A percentile compares a stretch with the other conserved stretches of the same genome.
Evolutionary conservation across 2,797 vertebrate species (phyloP).

Genomic region (Nyctalus aviator): DNA sequence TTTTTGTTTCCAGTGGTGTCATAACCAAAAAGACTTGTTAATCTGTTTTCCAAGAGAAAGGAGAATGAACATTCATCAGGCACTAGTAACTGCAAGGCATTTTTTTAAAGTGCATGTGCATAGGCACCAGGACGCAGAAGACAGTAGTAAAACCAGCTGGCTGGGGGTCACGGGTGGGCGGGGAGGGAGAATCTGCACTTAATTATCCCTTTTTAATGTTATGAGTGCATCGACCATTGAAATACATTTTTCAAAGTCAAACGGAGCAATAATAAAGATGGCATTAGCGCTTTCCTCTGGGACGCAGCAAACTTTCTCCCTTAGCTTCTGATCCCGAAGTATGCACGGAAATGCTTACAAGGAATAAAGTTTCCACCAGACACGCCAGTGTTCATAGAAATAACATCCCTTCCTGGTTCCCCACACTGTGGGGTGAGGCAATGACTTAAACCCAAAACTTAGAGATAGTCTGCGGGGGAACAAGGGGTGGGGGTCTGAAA

Average conservation of each 20-base stretch:
- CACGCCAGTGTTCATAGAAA: neutral
- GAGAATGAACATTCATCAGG: neutral
- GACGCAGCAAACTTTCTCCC: conserved; percentile 40
- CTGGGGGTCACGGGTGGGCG: neutral
- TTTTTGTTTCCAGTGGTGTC: neutral
- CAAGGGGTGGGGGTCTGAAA: neutral
- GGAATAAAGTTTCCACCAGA: neutral
- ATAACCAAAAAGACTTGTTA: conserved; percentile 26
- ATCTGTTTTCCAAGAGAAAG: conserved; percentile 13
- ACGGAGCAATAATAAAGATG: neutral
- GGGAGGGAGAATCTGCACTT: neutral
- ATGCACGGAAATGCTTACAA: neutral
- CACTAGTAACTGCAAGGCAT: conserved; percentile 15
- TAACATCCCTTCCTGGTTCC: neutral
- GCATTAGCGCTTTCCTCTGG: neutral
- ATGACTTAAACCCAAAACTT: neutral
- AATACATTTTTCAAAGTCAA: neutral
- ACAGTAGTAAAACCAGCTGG: neutral
- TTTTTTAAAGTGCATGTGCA: neutral
- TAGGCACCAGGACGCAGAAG: neutral
- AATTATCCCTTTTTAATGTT: neutral
- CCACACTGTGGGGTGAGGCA: neutral
- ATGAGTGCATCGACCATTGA: neutral
- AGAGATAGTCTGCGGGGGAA: neutral
- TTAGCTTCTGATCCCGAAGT: neutral